Evolutionary conservation across 2,113 vertebrate species (phyloP), one percentile per base, ranked within the genome.

Genomic region (Gallinago jamesoni): DNA sequence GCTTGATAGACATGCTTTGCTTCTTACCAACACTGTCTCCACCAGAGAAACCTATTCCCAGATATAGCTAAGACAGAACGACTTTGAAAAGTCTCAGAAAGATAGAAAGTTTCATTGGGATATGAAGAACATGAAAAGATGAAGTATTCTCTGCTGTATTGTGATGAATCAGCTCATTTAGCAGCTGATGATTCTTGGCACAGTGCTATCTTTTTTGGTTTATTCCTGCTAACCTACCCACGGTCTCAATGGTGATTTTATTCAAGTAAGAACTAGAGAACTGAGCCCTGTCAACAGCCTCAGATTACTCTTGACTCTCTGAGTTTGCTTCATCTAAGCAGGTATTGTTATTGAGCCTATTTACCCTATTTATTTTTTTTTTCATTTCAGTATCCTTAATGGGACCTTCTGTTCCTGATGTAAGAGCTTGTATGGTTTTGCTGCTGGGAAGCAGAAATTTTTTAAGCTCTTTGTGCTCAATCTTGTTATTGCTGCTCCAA

Each of bases 91-190:
- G 43, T 27, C 76, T 93, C 21, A 39, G 47, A 50, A 83, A 48
- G 39, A 23, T 3, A 23, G n/a, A 7, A 24, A 30, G 5, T 25
- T 62, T 48, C 14, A 28, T 0, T 4, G 7, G 50, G 35, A 53
- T 27, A 25, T 8, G 9, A 17, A 4, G 20, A 79, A 9, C 24
- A 50, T 24, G 56, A 60, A 68, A 87, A 70, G 39, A 53, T 28
- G 21, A 80, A 66, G 11, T 17, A 11, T 53, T 76, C 31, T 68
- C 52, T 78, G 57, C 41, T 80, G 30, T 37, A 3, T 91, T 87
- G 73, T 53, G 45, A 50, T 82, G 63, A 79, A 69, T 94, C 43
- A 56, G 43, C 43, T 89, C 45, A 47, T 87, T 95, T 76, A 79
- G 66, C 41, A 73, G 75, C 28, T 74, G 74, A 62, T 89, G 81